Base-by-base conservation (phyloP, 1,140 invertebrate genomes). In the Drosophila parvula region DNA sequence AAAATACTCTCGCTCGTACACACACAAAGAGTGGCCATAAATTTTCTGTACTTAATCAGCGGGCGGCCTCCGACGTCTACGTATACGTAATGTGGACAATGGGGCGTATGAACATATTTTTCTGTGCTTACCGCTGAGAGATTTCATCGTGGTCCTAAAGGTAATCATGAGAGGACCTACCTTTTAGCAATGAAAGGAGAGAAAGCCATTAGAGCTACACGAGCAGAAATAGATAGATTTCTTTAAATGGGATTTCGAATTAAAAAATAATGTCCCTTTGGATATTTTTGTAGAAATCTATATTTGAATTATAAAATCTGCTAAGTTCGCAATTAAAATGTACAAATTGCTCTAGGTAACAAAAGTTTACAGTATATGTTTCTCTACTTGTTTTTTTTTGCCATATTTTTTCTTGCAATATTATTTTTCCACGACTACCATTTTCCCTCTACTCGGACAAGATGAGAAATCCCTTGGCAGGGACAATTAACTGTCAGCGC, bases 11-110 rank as follows among this genome's bases (percentile, higher is more conserved):
- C 28, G 30, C 32, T 36, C 7, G 38, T 40, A 12, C 50, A 32
- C 5, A 36, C 47, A 55, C 22, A 22, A 61, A 60, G 27, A 69
- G 48, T 45, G 83, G 64, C 69, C 58, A 89, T 88, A 89, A 89
- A 88, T 88, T 80, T 68, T 65, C 55, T 27, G 11, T 60, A 64
- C 79, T 58, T 77, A 82, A 71, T 89, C 84, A 83, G 56, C 60
- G 47, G 43, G 27, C 55, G 69, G 36, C 67, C 48, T 14, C 45
- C 18, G 30, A 71, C 18, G 34, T 38, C 51, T 9, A 5, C 76
- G 68, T 88, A 80, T 74, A 58, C 77, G 64, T 57, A 80, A 84
- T 81, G 76, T 43, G 64, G 81, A 62, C 74, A 73, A 73, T 74
- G 77, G 40, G 57, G 75, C 70, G 75, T 75, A 70, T 59, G 45